Base-by-base conservation (phyloP, 1,140 invertebrate species). In the Battus philenor region DNA sequence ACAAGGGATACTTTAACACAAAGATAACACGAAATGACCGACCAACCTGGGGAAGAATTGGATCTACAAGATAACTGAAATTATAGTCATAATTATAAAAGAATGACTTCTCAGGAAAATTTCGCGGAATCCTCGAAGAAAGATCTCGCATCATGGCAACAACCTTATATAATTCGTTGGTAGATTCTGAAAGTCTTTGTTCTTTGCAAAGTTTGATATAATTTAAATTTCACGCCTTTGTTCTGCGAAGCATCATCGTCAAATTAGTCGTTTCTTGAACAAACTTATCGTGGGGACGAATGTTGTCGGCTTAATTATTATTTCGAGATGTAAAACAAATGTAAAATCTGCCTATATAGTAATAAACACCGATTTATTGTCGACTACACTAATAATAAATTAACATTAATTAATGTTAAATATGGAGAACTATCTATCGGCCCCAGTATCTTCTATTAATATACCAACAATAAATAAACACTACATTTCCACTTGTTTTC, bases 81-180 rank as follows among this genome's bases (percentile, higher is more conserved):
- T 65, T 77, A 75, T 72, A 71, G 61, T 65, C 44, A 44, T 53
- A 52, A 64, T 67, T 69, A 59, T 53, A 75, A 73, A 74, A 79
- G 65, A 71, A 68, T 52, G 48, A 52, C 63, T 62, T 66, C 60
- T 72, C 59, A 64, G 41, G 47, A 57, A 54, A 61, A 50, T 49
- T 16, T 36, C 10, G 17, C 8, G 22, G 20, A 24, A 18, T 41
- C 29, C 24, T 11, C 27, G 20, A 16, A 10, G 24, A 27, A 27
- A 47, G 30, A 38, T 50, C 55, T 53, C 55, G 45, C 48, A 45
- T 61, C 44, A 51, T 10, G n/a, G 12, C 11, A 50, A 55, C 43
- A 52, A 51, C 50, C 50, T 69, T 62, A 60, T 63, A 66, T 41
- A 41, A 41, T 24, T 13, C 66, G 57, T 47, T 16, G 39, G 32